A percentile compares a stretch with the other conserved stretches of the same genome.
phyloP scores from a whole-genome alignment of 2,888 invertebrate genomes.

The Limenitis arthemis region DNA sequence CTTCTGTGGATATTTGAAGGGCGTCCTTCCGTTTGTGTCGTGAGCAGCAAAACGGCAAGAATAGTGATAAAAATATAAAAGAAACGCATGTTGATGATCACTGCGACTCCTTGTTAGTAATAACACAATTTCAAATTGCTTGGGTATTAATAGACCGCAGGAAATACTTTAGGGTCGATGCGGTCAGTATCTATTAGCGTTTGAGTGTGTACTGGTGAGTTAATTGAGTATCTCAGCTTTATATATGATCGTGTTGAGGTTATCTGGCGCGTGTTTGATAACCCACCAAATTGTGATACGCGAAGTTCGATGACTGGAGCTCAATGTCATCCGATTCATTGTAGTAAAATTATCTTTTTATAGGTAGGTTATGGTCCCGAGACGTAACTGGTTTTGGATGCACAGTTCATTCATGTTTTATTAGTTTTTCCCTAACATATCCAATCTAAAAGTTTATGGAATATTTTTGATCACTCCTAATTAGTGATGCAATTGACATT shows the following conservation, averaged over 20 bases:
- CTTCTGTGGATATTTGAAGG: constrained; percentile 33
- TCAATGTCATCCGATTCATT: constrained; percentile 58
- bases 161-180: constrained; percentile 10
- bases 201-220: constrained; percentile 48
- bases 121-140: constrained; percentile 2
- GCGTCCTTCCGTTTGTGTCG: constrained; percentile 32
- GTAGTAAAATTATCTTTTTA: constrained; percentile 61
- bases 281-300: constrained; percentile 50
- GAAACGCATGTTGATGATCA: constrained; percentile 43
- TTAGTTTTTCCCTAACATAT: background rate
- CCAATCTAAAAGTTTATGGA: background rate
- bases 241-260: constrained; percentile 47
- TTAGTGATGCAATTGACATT: constrained; percentile 11
- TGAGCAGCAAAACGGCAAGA: constrained; percentile 35
- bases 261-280: constrained; percentile 66
- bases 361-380: constrained; percentile 29
- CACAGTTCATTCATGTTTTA: constrained; percentile 9
- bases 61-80: constrained; percentile 38
- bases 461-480: background rate
- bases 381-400: constrained; percentile 1
- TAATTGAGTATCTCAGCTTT: constrained; percentile 35
- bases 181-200: constrained; percentile 35
- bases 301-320: constrained; percentile 61
- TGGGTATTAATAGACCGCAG: constrained; percentile 11
- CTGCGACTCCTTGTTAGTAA: constrained; percentile 19